phyloP scores from a whole-genome alignment of 1,140 invertebrate species.

The Leptinotarsa lineolata region DNA sequence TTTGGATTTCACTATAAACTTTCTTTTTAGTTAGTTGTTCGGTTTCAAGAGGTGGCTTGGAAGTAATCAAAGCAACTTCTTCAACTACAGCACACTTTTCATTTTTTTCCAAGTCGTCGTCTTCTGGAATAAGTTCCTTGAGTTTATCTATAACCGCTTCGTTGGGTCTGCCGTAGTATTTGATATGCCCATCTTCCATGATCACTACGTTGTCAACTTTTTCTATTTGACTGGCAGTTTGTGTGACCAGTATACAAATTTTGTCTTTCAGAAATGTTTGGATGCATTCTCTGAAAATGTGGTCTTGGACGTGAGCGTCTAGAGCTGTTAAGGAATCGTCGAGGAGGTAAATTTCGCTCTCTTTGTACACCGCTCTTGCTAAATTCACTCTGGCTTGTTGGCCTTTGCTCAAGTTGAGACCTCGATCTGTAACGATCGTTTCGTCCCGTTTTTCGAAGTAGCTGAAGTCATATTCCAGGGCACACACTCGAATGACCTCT shows the following conservation, averaged over 20 bases:
- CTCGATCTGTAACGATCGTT: conserved; percentile 83
- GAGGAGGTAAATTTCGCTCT: conserved; percentile 77
- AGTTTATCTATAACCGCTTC: conserved; percentile 10
- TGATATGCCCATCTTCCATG: conserved; percentile 34
- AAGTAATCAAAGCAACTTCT: background rate
- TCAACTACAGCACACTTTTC: background rate
- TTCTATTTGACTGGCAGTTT: conserved; percentile 60
- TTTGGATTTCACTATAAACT: conserved; percentile 35
- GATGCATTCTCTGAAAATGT: conserved; percentile 78
- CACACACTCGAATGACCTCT: conserved; percentile 39
- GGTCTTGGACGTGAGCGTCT: conserved; percentile 78
- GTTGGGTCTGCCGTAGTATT: conserved; percentile 32
- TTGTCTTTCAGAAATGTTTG: conserved; percentile 70
- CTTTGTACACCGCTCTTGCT: conserved; percentile 81
- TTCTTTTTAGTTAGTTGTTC: conserved; percentile 32
- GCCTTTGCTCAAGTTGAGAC: conserved; percentile 78
- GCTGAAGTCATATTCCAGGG: conserved; percentile 42
- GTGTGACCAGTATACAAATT: conserved; percentile 76
- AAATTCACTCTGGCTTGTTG: conserved; percentile 90
- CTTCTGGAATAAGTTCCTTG: conserved; percentile 7
- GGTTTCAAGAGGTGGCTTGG: conserved; percentile 23
- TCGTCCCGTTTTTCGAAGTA: conserved; percentile 64
- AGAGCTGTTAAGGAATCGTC: conserved; percentile 85
- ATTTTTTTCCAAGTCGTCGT: conserved; percentile 25
- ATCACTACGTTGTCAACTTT: conserved; percentile 38